A percentile compares a stretch with the other conserved stretches of the same genome.
Evolutionary conservation across 2,797 vertebrate genomes (phyloP).

Genomic region (Falco columbarius): DNA sequence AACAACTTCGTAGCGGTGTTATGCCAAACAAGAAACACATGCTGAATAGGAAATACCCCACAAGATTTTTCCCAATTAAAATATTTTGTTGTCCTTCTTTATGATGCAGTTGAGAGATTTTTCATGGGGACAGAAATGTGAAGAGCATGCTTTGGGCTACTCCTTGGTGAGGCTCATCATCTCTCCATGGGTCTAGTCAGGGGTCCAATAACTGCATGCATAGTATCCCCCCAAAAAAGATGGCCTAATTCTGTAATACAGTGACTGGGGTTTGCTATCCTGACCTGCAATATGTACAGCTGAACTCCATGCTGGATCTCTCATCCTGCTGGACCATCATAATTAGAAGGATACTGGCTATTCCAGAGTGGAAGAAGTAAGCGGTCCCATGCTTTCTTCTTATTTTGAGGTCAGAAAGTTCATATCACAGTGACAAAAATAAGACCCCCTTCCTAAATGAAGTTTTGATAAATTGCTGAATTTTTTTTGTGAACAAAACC

Average conservation of each 20-base stretch:
- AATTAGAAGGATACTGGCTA: neutral
- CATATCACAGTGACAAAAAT: neutral
- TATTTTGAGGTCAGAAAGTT: neutral
- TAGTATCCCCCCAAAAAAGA: neutral
- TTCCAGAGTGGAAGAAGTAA: neutral
- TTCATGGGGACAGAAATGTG: neutral
- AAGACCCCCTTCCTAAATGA: neutral
- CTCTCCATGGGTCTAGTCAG: neutral
- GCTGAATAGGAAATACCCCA: neutral
- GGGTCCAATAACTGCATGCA: neutral
- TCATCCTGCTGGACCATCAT: neutral
- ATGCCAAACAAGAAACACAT: neutral
- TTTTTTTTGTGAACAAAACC: neutral
- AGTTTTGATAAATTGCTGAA: neutral
- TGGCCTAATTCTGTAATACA: neutral
- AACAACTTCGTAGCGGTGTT: neutral
- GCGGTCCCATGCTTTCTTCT: neutral
- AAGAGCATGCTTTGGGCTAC: neutral
- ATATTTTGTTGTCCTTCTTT: neutral
- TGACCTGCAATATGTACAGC: neutral
- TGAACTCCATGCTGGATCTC: neutral
- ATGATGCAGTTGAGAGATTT: neutral
- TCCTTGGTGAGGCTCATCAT: neutral
- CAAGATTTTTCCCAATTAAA: neutral
- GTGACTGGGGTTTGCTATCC: neutral